A percentile compares a stretch with the other conserved stretches of the same genome.
Evolutionary conservation across 2,113 vertebrate genomes (phyloP).

Genomic region (Sceloporus undulatus): DNA sequence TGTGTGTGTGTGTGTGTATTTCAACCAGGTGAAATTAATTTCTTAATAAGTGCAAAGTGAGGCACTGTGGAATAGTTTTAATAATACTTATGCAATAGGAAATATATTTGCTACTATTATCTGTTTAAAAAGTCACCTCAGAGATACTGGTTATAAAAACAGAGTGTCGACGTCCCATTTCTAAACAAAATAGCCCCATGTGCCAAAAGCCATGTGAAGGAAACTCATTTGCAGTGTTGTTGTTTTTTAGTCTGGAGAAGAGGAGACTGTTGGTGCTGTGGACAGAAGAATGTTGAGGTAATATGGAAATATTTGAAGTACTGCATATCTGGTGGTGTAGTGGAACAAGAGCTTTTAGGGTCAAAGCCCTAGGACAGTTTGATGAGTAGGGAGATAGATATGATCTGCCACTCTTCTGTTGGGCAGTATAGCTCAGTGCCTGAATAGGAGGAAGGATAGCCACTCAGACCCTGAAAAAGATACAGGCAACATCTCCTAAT

Average conservation of each 20-base stretch:
- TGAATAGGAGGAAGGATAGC: no score
- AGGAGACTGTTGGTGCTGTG: no score
- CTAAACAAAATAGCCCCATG: background rate
- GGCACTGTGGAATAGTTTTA: background rate
- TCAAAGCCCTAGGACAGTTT: no score
- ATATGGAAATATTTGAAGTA: background rate
- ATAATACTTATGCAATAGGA: background rate
- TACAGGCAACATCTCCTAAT: no score
- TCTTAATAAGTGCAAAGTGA: slow-evolving; percentile 41
- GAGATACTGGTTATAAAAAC: slow-evolving; percentile 1
- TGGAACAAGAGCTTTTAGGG: no score
- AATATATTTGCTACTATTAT: background rate
- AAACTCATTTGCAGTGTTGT: background rate
- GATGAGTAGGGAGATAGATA: no score
- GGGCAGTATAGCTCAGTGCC: no score
- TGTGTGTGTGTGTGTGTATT: no score
- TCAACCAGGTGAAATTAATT: slow-evolving; percentile 27
- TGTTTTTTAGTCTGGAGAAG: background rate
- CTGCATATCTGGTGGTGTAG: no score
- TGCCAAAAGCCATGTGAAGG: background rate
- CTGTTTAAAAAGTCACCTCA: no score
- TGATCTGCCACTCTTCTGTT: no score
- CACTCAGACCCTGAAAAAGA: no score
- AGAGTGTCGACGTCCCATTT: background rate
- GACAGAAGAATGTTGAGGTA: background rate